A percentile compares a stretch with the other conserved stretches of the same genome.
phyloP scores from a whole-genome alignment of 2,888 invertebrate species.

The Lithophane socia region DNA sequence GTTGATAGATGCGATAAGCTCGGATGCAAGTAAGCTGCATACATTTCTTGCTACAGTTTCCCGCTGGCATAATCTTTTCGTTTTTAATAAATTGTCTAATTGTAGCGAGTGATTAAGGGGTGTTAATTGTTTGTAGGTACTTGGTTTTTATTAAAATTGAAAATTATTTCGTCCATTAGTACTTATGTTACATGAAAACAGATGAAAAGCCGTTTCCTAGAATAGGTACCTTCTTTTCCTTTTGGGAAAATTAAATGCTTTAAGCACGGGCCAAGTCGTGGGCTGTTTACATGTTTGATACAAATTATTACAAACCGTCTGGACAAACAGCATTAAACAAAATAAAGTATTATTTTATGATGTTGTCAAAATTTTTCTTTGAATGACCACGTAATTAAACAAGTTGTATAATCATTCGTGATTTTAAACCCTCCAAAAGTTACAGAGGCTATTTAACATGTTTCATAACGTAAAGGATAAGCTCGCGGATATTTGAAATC shows the following conservation, averaged over 20 bases:
- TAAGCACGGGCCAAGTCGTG: neutral
- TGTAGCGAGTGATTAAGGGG: slow-evolving; percentile 40
- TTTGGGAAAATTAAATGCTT: neutral
- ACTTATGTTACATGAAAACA: neutral
- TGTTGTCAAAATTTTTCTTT: neutral
- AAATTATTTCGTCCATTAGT: neutral
- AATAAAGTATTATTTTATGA: neutral
- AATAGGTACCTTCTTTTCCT: neutral
- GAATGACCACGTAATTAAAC: neutral
- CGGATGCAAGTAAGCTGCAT: slow-evolving; percentile 90
- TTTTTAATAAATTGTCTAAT: slow-evolving; percentile 67
- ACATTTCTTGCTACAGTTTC: slow-evolving; percentile 87
- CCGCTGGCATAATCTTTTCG: slow-evolving; percentile 75
- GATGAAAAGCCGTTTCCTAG: neutral
- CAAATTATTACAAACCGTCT: neutral
- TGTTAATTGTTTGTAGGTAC: slow-evolving; percentile 9
- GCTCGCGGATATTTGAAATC: neutral
- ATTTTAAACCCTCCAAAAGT: neutral
- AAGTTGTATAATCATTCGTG: neutral
- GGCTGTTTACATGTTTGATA: neutral
- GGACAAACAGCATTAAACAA: too few relatives aligned
- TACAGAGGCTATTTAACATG: neutral
- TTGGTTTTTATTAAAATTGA: neutral
- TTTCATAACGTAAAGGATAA: neutral
- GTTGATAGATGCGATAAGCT: slow-evolving; percentile 90